Evolutionary conservation across 1,140 invertebrate genomes (phyloP).

Genomic region (Drosophila virilis): DNA sequence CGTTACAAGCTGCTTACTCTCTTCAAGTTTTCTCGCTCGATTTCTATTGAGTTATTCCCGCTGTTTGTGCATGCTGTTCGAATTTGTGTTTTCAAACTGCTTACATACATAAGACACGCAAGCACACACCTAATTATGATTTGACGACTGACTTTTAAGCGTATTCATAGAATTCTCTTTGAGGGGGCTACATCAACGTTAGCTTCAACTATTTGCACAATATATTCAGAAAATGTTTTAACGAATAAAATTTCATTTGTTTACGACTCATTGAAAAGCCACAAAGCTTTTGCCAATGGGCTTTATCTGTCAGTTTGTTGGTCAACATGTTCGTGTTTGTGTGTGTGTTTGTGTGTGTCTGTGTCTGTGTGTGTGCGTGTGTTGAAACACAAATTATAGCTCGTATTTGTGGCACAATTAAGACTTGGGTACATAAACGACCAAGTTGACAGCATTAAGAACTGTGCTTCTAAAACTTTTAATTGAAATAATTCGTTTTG

Average conservation of each 20-base stretch:
- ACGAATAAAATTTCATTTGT: slow-evolving; percentile 77
- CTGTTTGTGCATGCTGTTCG: neutral
- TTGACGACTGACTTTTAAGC: neutral
- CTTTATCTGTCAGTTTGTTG: slow-evolving; percentile 51
- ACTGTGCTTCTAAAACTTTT: slow-evolving; percentile 70
- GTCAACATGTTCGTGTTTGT: slow-evolving; percentile 18
- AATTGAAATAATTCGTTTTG: slow-evolving; percentile 79
- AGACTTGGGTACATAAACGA: slow-evolving; percentile 76
- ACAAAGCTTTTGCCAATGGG: slow-evolving; percentile 71
- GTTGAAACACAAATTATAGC: slow-evolving; percentile 60
- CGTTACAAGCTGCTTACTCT: neutral
- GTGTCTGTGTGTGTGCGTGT: slow-evolving; percentile 9
- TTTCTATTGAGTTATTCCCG: too few species aligned
- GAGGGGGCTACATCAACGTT: slow-evolving; percentile 32
- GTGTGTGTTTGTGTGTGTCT: neutral
- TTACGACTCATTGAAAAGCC: slow-evolving; percentile 76
- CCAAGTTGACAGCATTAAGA: slow-evolving; percentile 77
- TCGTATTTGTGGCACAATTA: slow-evolving; percentile 74
- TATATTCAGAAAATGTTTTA: slow-evolving; percentile 70
- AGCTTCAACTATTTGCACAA: slow-evolving; percentile 58
- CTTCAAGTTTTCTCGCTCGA: neutral
- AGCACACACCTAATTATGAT: neutral
- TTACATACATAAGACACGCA: slow-evolving; percentile 1
- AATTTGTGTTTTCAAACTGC: neutral
- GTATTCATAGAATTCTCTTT: slow-evolving; percentile 32